These are phyloP conservation scores for Bombyx huttoni DNA, from an alignment of 2,888 invertebrate species.

Conservation along the genomic window DNA sequence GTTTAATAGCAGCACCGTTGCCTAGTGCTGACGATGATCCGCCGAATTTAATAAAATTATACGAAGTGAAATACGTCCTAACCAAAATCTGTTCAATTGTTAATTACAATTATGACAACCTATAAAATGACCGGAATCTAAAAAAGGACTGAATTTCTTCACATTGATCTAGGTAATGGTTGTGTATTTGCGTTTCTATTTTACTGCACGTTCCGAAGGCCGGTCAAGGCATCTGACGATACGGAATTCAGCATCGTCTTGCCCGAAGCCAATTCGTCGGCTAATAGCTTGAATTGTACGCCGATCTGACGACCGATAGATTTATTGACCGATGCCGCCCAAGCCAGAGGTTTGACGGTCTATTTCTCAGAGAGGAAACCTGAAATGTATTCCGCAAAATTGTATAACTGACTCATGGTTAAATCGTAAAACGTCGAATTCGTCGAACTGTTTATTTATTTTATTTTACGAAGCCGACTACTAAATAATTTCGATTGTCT, in stretches of 20 bases:
- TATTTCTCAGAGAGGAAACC: slow-evolving; percentile 8
- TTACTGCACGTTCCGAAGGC: slow-evolving; percentile 13
- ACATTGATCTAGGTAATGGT: slow-evolving; percentile 12
- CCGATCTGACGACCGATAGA: slow-evolving; percentile 14
- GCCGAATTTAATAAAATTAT: not conserved
- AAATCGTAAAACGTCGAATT: not conserved
- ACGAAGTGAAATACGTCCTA: not conserved
- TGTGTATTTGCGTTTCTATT: slow-evolving; percentile 21
- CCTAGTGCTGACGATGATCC: not conserved
- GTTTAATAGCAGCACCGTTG: slow-evolving; percentile 25
- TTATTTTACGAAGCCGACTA: not conserved
- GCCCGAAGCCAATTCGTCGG: slow-evolving; percentile 28
- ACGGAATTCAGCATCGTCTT: slow-evolving; percentile 28
- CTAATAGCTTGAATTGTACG: slow-evolving; percentile 26
- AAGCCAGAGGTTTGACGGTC: slow-evolving; percentile 11
- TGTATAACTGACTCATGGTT: too few relatives aligned
- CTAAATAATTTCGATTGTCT: slow-evolving; percentile 17
- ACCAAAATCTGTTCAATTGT: too few relatives aligned
- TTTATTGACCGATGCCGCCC: slow-evolving; percentile 20
- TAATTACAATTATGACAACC: too few relatives aligned
- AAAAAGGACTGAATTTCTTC: slow-evolving; percentile 4
- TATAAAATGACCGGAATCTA: not conserved
- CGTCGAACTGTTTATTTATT: not conserved
- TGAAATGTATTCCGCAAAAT: too few relatives aligned
- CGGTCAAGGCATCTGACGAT: slow-evolving; percentile 25